Conservation (phyloP, 2,797 vertebrate genomes). For the Avahi laniger region DNA sequence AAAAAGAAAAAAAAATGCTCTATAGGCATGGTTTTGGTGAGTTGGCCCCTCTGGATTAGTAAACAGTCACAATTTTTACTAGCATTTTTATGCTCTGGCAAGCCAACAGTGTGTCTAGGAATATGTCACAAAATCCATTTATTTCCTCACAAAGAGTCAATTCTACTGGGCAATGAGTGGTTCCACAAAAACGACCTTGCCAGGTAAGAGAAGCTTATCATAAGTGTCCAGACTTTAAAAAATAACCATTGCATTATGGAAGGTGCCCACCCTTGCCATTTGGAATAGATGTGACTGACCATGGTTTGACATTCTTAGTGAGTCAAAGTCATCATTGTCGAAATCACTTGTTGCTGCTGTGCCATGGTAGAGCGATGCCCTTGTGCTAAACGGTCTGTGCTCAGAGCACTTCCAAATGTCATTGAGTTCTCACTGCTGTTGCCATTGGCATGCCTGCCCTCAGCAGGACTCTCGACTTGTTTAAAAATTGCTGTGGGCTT, state of each 20-base stretch:
- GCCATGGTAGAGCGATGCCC: rapidly evolving
- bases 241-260: neutral
- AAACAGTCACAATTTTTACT: neutral
- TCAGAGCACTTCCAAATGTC: neutral
- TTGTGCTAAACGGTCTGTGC: neutral
- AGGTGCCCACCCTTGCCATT: neutral
- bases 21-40: neutral
- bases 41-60: neutral
- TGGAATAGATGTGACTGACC: neutral
- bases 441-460: neutral
- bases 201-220: neutral
- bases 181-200: neutral
- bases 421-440: neutral
- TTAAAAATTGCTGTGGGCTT: neutral
- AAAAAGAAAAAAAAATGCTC: neutral
- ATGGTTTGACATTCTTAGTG: neutral
- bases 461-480: neutral
- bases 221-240: neutral
- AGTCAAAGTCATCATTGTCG: neutral
- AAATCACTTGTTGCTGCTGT: neutral
- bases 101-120: neutral
- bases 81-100: neutral
- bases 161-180: neutral
- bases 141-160: neutral
- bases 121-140: neutral